phyloP scores from a whole-genome alignment of 2,888 invertebrate genomes.

The Leptopilina drosophilae region DNA sequence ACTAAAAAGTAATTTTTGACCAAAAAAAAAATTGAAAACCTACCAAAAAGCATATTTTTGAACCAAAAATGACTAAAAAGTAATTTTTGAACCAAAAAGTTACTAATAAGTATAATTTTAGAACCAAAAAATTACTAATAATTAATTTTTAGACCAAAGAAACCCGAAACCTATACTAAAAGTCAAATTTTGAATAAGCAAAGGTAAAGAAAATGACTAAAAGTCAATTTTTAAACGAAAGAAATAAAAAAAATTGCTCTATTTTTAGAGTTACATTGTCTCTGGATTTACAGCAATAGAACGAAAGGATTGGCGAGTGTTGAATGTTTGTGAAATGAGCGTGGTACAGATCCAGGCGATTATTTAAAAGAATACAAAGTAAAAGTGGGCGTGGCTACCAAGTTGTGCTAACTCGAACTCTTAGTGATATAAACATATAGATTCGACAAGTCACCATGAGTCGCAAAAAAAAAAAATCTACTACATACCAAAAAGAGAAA shows the following conservation, averaged over 20 bases:
- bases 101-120: no score
- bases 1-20: background rate
- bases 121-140: no score
- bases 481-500: no score
- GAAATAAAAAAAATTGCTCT: background rate
- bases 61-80: no score
- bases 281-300: conserved; percentile 48
- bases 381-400: conserved; percentile 70
- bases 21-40: background rate
- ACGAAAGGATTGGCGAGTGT: conserved; percentile 50
- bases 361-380: conserved; percentile 68
- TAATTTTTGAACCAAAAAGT: no score
- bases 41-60: no score
- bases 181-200: no score
- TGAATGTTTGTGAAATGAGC: conserved; percentile 66
- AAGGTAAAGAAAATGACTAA: background rate
- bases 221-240: background rate
- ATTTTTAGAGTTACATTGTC: background rate
- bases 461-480: conserved; percentile 4
- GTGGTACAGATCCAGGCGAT: conserved; percentile 65
- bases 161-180: no score
- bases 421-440: conserved; percentile 39
- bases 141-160: no score
- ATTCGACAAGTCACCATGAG: conserved; percentile 16
- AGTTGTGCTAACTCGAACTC: conserved; percentile 47